Percentiles rank a stretch among this genome's conserved stretches.
phyloP scores from a whole-genome alignment of 2,888 invertebrate genomes.

The Catocala sponsa region DNA sequence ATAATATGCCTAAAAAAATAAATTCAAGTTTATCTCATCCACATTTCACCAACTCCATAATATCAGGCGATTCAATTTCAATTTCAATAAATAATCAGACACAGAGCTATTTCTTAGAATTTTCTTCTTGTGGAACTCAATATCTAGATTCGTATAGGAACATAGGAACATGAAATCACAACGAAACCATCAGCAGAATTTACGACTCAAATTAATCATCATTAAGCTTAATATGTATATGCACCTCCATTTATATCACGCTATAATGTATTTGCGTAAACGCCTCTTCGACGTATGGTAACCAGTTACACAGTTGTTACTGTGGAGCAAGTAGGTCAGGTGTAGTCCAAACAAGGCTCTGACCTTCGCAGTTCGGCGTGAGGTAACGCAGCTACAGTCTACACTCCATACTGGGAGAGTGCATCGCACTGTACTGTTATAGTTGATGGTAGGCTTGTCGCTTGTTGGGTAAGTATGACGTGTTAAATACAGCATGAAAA shows the following conservation, averaged over 20 bases:
- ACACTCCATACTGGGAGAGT: constrained; percentile 15
- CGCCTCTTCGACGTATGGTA: constrained; percentile 4
- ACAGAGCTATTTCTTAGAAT: too few relatives aligned
- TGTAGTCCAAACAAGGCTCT: constrained; percentile 23
- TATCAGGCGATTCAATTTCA: too few relatives aligned
- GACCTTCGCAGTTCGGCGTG: constrained; percentile 16
- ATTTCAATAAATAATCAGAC: too few relatives aligned
- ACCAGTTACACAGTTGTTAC: background rate
- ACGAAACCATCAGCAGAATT: too few relatives aligned
- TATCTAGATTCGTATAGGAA: too few relatives aligned
- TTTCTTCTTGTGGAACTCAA: too few relatives aligned
- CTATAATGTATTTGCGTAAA: constrained; percentile 1
- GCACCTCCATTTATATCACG: background rate
- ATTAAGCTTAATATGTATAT: background rate
- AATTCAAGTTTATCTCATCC: too few relatives aligned
- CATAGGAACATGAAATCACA: too few relatives aligned
- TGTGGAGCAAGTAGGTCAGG: constrained; percentile 18
- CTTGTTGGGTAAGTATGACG: background rate
- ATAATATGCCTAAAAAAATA: too few relatives aligned
- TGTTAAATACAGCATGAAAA: too few relatives aligned
- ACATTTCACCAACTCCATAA: too few relatives aligned
- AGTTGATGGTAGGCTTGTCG: constrained; percentile 4
- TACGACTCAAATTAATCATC: too few relatives aligned
- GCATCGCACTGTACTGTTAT: constrained; percentile 8
- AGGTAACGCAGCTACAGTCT: constrained; percentile 8